A percentile compares a stretch with the other conserved stretches of the same genome.
These are phyloP conservation scores for Danio jaintianensis DNA, from an alignment of 2,797 vertebrate species.

Conservation along the genomic window DNA sequence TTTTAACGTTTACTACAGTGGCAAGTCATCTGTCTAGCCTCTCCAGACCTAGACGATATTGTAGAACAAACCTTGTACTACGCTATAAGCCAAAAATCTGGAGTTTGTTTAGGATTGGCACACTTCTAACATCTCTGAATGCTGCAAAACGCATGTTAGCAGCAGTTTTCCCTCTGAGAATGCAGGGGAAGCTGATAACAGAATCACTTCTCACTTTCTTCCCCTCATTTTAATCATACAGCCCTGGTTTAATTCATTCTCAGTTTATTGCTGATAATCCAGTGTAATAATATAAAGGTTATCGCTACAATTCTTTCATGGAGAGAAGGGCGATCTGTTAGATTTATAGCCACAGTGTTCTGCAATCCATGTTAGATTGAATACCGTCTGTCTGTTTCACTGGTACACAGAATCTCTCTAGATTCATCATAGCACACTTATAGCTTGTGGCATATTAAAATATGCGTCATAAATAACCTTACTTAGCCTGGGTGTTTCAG, in stretches of 20 bases:
- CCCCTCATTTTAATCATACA: constrained; percentile 35
- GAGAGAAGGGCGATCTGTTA: constrained; percentile 36
- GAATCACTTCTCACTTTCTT: constrained; percentile 27
- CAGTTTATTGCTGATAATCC: constrained; percentile 51
- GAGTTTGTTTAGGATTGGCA: constrained; percentile 8
- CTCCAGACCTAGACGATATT: not conserved
- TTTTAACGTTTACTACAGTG: constrained; percentile 7
- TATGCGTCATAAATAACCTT: constrained; percentile 55
- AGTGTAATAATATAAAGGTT: constrained; percentile 49
- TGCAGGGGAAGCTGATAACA: constrained; percentile 18
- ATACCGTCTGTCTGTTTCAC: constrained; percentile 39
- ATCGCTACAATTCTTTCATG: constrained; percentile 27
- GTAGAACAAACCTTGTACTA: not conserved
- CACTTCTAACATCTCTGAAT: not conserved
- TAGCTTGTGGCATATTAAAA: constrained; percentile 47
- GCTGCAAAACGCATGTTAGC: not conserved
- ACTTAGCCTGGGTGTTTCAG: constrained; percentile 49
- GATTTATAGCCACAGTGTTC: constrained; percentile 49
- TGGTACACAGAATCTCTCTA: constrained; percentile 39
- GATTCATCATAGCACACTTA: constrained; percentile 30
- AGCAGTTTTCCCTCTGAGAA: constrained; percentile 3
- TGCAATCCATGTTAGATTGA: constrained; percentile 23
- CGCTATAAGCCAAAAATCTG: not conserved
- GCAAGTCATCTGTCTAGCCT: not conserved
- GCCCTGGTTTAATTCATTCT: constrained; percentile 26